Conservation (phyloP, 2,888 invertebrate species). For the Drosophila fulvimacula region DNA sequence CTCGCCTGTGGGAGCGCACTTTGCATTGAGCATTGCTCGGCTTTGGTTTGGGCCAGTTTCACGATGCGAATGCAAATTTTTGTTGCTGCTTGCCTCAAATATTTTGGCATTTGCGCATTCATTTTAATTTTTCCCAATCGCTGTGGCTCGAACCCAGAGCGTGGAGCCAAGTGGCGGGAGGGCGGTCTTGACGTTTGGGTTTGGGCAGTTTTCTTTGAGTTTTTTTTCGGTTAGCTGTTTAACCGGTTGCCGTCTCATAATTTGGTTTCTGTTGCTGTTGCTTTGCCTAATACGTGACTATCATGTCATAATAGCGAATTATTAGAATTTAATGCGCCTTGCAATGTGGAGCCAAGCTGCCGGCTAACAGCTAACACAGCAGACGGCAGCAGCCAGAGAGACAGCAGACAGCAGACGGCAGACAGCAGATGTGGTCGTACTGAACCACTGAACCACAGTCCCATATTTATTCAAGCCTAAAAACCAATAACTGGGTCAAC, state of each 20-base stretch:
- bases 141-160: conserved; percentile 5
- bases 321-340: conserved; percentile 78
- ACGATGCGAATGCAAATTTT: conserved; percentile 64
- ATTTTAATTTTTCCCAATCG: conserved; percentile 68
- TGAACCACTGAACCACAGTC: conserved; percentile 53
- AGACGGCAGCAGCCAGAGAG: conserved; percentile 14
- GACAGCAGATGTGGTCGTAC: conserved; percentile 33
- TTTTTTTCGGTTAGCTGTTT: conserved; percentile 49
- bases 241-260: conserved; percentile 77
- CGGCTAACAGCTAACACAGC: conserved; percentile 21
- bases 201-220: conserved; percentile 13
- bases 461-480: conserved; percentile 60
- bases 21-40: conserved; percentile 44
- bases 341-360: conserved; percentile 43
- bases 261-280: conserved; percentile 67
- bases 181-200: conserved; percentile 12
- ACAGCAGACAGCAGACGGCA: conserved; percentile 15
- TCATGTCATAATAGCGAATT: conserved; percentile 81
- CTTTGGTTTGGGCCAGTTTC: conserved; percentile 61
- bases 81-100: conserved; percentile 61
- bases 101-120: conserved; percentile 81
- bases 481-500: conserved; percentile 62
- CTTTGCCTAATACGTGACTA: conserved; percentile 78
- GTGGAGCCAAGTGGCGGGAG: not conserved
- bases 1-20: conserved; percentile 29